Evolutionary conservation across 2,113 vertebrate species (phyloP).

Genomic region (Picathartes gymnocephalus): DNA sequence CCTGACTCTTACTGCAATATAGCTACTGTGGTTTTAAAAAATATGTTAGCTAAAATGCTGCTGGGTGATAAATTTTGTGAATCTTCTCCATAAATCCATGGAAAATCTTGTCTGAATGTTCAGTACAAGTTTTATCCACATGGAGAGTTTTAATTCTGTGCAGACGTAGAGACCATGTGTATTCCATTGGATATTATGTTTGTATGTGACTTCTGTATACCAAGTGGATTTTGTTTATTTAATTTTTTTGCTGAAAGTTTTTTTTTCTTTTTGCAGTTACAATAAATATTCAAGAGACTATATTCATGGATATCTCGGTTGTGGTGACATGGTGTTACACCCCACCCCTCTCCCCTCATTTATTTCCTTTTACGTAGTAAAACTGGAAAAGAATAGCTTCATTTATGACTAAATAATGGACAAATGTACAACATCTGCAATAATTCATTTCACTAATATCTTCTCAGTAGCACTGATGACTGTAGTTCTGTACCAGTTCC

Average conservation of each 20-base stretch:
- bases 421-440: background rate
- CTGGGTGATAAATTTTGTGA: slow-evolving; percentile 45
- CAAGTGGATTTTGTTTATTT: slow-evolving; percentile 63
- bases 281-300: slow-evolving; percentile 85
- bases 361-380: background rate
- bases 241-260: slow-evolving; percentile 61
- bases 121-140: slow-evolving; percentile 60
- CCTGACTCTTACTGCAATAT: background rate
- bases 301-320: slow-evolving; percentile 69
- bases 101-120: slow-evolving; percentile 56
- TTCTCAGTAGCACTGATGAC: background rate
- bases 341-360: background rate
- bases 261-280: slow-evolving; percentile 75
- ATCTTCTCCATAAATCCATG: slow-evolving; percentile 12
- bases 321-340: background rate
- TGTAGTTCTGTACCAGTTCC: background rate
- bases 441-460: background rate
- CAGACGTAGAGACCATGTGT: slow-evolving; percentile 57
- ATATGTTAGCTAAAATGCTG: slow-evolving; percentile 32
- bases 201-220: slow-evolving; percentile 79
- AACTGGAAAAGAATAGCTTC: background rate
- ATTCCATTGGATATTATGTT: slow-evolving; percentile 73
- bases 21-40: slow-evolving; percentile 48
- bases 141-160: slow-evolving; percentile 66
- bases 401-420: background rate